Percentiles rank a stretch among this genome's conserved stretches.
Evolutionary conservation across 2,797 vertebrate genomes (phyloP).

Genomic region (Acipenser transmontanus): DNA sequence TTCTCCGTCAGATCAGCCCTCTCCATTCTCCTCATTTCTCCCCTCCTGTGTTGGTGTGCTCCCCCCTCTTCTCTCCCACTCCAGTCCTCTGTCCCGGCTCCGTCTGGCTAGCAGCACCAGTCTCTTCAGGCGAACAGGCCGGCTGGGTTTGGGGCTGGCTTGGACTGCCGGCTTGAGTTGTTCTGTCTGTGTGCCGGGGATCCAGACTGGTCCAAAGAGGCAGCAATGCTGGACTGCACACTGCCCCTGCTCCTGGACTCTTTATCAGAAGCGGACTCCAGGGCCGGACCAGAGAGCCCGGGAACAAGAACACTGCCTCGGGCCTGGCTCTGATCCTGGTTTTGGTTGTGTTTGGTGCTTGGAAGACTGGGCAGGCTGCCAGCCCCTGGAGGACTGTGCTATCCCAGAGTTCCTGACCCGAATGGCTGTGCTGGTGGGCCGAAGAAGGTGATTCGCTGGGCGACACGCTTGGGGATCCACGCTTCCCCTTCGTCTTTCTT

Average conservation of each 20-base stretch:
- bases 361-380: background rate
- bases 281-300: too few species aligned
- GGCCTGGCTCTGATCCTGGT: background rate
- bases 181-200: background rate
- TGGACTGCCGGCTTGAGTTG: background rate
- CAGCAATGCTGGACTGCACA: background rate
- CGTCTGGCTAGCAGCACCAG: background rate
- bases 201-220: too few species aligned
- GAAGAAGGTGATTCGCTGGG: constrained; percentile 47
- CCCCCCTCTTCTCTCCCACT: background rate
- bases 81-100: background rate
- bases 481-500: constrained; percentile 31
- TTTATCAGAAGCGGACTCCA: background rate
- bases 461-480: constrained; percentile 28
- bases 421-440: constrained; percentile 55
- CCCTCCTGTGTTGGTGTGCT: background rate
- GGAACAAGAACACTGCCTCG: too few species aligned
- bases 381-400: background rate
- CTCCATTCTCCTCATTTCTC: background rate
- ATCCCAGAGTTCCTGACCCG: constrained; percentile 49
- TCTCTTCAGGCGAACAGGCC: background rate
- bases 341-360: background rate
- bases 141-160: background rate
- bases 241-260: background rate
- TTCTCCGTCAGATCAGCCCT: background rate